Evolutionary conservation across 2,113 vertebrate genomes (phyloP).

Genomic region (Thamnaconus septentrionalis): DNA sequence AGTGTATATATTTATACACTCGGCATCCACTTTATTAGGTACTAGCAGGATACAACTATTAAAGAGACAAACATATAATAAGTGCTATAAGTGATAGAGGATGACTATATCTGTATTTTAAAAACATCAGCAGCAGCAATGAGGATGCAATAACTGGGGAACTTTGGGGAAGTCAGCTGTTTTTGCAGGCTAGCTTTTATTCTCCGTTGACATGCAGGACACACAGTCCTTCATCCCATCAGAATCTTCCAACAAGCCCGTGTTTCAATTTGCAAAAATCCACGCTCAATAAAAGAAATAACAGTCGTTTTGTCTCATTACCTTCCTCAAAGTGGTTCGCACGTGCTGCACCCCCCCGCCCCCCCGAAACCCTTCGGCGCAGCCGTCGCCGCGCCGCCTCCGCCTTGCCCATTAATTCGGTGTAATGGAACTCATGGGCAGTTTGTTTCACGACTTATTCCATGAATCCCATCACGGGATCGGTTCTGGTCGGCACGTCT

Average conservation of each 20-base stretch:
- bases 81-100: no score
- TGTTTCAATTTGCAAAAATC: conserved; percentile 24
- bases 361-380: no score
- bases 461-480: conserved; percentile 4
- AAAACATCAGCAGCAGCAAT: no score
- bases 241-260: conserved; percentile 16
- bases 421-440: neutral
- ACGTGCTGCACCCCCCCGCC: conserved; percentile 6
- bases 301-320: conserved; percentile 5
- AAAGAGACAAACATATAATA: no score
- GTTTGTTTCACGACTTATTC: conserved; percentile 23
- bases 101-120: no score
- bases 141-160: no score
- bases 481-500: conserved; percentile 7
- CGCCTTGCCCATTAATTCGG: conserved; percentile 13
- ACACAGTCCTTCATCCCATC: conserved; percentile 2
- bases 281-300: conserved; percentile 11
- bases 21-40: no score
- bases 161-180: neutral
- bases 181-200: neutral
- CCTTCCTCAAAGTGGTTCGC: conserved; percentile 14
- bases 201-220: neutral
- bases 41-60: no score
- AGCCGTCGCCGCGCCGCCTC: no score
- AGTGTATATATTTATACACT: no score